These are phyloP conservation scores for Tragelaphus eurycerus DNA, from an alignment of 2,797 vertebrate genomes.

Conservation along the genomic window DNA sequence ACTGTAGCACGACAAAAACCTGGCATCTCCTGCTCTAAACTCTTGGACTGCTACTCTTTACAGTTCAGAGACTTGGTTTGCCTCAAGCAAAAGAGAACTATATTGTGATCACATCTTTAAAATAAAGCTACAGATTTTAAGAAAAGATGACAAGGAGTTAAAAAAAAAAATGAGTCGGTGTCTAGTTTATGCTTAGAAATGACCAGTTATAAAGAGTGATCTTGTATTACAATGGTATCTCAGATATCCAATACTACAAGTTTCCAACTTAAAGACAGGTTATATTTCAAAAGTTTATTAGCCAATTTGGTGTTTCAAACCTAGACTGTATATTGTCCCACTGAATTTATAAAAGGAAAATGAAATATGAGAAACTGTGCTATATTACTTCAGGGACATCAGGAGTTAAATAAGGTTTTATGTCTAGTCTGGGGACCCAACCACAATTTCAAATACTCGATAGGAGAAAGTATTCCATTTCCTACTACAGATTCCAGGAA, in stretches of 20 bases:
- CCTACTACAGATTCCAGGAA: background rate
- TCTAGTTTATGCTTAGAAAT: slow-evolving; percentile 1
- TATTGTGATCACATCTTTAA: background rate
- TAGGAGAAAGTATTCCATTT: slow-evolving; percentile 13
- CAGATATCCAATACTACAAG: background rate
- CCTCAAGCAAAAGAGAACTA: background rate
- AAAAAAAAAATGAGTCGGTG: background rate
- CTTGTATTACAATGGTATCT: slow-evolving; percentile 20
- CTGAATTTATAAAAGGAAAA: background rate
- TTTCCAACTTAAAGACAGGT: slow-evolving; percentile 28
- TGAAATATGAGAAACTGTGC: slow-evolving; percentile 18
- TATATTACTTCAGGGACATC: background rate
- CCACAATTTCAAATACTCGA: slow-evolving; percentile 22
- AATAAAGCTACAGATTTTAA: slow-evolving; percentile 1
- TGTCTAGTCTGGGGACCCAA: background rate
- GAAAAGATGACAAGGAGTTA: slow-evolving; percentile 4
- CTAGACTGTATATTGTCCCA: slow-evolving; percentile 8
- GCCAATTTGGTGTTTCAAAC: background rate
- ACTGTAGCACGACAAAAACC: background rate
- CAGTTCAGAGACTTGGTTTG: background rate
- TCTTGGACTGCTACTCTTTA: background rate
- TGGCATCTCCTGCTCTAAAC: background rate
- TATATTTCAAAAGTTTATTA: slow-evolving; percentile 20
- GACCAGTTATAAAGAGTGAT: slow-evolving; percentile 18
- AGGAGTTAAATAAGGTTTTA: slow-evolving; percentile 25